These are phyloP conservation scores for Podilymbus podiceps DNA, from an alignment of 2,113 vertebrate species.

Conservation along the genomic window DNA sequence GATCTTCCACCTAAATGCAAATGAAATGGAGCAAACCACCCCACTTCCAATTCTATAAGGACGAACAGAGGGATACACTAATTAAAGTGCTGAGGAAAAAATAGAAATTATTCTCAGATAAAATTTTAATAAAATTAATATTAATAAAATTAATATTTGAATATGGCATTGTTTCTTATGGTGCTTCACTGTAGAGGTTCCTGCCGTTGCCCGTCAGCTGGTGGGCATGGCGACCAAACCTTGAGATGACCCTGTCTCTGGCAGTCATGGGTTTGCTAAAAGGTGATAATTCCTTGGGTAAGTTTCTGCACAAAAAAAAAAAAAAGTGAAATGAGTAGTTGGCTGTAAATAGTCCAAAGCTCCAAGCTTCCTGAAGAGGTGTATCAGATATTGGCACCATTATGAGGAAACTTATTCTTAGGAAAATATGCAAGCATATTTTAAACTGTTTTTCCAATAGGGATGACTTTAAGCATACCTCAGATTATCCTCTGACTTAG, in stretches of 20 bases:
- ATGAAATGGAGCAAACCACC: not conserved
- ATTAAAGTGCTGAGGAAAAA: not conserved
- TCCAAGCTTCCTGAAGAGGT: no score
- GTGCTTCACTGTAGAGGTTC: no score
- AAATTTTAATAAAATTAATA: no score
- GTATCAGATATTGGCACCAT: accelerated
- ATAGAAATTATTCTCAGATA: not conserved
- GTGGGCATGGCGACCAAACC: accelerated
- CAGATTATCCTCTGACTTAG: not conserved
- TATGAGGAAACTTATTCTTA: not conserved
- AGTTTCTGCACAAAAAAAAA: no score
- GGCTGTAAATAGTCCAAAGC: not conserved
- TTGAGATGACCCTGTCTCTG: not conserved
- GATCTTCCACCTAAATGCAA: not conserved
- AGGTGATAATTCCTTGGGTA: not conserved
- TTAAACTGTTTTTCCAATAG: not conserved
- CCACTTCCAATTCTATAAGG: not conserved
- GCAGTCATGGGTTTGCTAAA: accelerated
- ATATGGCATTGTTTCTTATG: not conserved
- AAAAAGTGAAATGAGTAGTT: not conserved
- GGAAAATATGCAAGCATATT: not conserved
- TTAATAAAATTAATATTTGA: no score
- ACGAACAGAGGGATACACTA: not conserved
- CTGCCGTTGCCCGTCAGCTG: not conserved
- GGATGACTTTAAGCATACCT: not conserved